These are phyloP conservation scores for Malacoctenus gilli DNA, from an alignment of 2,797 vertebrate species.

Conservation along the genomic window DNA sequence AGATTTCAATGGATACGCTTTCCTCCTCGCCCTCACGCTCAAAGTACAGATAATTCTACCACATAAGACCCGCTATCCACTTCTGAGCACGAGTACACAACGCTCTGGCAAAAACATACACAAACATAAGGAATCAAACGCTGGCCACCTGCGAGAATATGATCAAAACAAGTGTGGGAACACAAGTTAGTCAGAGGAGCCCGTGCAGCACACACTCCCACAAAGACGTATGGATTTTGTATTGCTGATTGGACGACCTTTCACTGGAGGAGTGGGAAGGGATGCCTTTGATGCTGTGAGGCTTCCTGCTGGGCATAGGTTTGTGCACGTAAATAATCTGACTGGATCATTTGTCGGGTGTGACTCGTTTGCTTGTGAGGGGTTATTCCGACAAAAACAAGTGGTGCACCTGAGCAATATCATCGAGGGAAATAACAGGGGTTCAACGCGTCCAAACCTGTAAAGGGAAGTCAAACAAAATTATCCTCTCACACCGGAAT, in stretches of 20 bases:
- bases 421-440: conserved; percentile 3
- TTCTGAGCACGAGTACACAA: conserved; percentile 40
- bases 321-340: conserved; percentile 53
- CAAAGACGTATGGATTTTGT: conserved; percentile 52
- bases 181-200: conserved; percentile 44
- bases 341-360: conserved; percentile 37
- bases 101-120: conserved; percentile 49
- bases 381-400: conserved; percentile 32
- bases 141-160: conserved; percentile 48
- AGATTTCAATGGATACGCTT: conserved; percentile 78
- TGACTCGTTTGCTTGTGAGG: conserved; percentile 25
- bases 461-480: too few species aligned
- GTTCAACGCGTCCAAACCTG: too few species aligned
- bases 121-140: conserved; percentile 51
- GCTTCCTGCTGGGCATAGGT: conserved; percentile 53
- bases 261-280: conserved; percentile 50
- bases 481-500: too few species aligned
- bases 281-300: conserved; percentile 57
- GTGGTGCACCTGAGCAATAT: conserved; percentile 2
- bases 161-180: conserved; percentile 60
- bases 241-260: conserved; percentile 54
- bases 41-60: conserved; percentile 67
- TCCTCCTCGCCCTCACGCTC: conserved; percentile 62
- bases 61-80: conserved; percentile 54
- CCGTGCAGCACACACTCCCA: conserved; percentile 27